These are phyloP conservation scores for Selene dorsalis DNA, from an alignment of 2,797 vertebrate genomes.

Conservation along the genomic window DNA sequence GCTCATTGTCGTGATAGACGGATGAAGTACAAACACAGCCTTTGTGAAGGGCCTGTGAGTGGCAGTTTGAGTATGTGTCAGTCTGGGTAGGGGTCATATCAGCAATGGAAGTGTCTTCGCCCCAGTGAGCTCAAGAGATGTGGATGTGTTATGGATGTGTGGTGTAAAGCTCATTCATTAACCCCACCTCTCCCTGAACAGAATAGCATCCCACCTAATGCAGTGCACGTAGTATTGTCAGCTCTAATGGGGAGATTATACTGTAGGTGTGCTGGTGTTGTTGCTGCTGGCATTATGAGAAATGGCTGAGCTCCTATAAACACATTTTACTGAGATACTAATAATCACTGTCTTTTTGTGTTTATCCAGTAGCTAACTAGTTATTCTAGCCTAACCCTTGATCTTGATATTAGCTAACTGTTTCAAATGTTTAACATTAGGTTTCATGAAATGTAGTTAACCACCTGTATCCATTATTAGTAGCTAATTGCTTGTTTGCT, in stretches of 20 bases:
- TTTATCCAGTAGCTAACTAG: too few species aligned
- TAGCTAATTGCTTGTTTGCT: too few species aligned
- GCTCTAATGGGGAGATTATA: background rate
- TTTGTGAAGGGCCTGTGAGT: conserved; percentile 21
- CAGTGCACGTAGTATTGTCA: background rate
- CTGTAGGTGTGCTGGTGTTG: too few species aligned
- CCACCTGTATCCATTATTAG: too few species aligned
- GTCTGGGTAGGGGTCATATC: conserved; percentile 46
- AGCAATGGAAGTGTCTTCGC: conserved; percentile 29
- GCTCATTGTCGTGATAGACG: background rate
- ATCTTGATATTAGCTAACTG: too few species aligned
- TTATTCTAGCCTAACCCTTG: too few species aligned
- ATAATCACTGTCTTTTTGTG: too few species aligned
- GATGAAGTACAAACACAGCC: conserved; percentile 23
- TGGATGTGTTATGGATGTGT: too few species aligned
- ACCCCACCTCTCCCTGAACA: background rate
- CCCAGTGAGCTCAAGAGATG: conserved; percentile 9
- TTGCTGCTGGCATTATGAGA: background rate
- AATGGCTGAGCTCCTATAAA: background rate
- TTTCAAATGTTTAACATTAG: too few species aligned
- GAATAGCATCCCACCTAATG: conserved; percentile 11
- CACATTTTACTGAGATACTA: background rate
- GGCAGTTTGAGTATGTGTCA: conserved; percentile 41
- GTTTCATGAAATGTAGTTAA: too few species aligned
- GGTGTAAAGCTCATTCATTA: conserved; percentile 15